Percentiles rank a stretch among this genome's conserved stretches.
These are phyloP conservation scores for Macroramphosus scolopax DNA, from an alignment of 2,797 vertebrate genomes.

Conservation along the genomic window DNA sequence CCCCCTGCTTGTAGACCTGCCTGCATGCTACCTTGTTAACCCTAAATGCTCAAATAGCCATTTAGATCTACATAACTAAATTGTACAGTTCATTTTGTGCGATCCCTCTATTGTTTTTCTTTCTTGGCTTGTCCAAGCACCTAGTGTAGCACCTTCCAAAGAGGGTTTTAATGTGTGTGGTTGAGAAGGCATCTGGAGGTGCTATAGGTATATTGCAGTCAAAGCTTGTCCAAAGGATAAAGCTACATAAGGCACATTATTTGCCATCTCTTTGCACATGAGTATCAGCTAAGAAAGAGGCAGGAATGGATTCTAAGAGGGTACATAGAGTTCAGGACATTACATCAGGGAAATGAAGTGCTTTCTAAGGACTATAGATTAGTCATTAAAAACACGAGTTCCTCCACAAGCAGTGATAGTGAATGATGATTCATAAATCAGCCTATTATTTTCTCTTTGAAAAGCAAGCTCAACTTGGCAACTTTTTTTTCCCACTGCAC, in stretches of 20 bases:
- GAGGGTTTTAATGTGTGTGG: slow-evolving; percentile 59
- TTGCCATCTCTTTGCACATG: slow-evolving; percentile 49
- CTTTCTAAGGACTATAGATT: slow-evolving; percentile 35
- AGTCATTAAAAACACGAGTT: slow-evolving; percentile 37
- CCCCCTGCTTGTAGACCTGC: slow-evolving; percentile 67
- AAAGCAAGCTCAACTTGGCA: slow-evolving; percentile 31
- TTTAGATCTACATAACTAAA: slow-evolving; percentile 52
- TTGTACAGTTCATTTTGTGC: slow-evolving; percentile 70
- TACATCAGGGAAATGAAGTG: slow-evolving; percentile 44
- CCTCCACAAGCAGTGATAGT: slow-evolving; percentile 25
- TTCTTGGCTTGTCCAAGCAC: slow-evolving; percentile 71
- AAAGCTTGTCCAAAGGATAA: slow-evolving; percentile 48
- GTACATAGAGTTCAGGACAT: slow-evolving; percentile 38
- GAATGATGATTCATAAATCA: slow-evolving; percentile 32
- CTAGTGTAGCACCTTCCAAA: slow-evolving; percentile 57
- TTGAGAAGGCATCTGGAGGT: slow-evolving; percentile 53
- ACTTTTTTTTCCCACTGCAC: slow-evolving; percentile 17
- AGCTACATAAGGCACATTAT: slow-evolving; percentile 50
- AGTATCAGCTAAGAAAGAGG: slow-evolving; percentile 44
- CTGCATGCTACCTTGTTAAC: slow-evolving; percentile 67
- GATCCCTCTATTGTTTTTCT: slow-evolving; percentile 56
- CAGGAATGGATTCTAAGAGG: slow-evolving; percentile 31
- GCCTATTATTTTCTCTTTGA: slow-evolving; percentile 31
- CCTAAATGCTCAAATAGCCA: slow-evolving; percentile 51
- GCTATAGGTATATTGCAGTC: slow-evolving; percentile 53